These are phyloP conservation scores for Ornithoptera alexandrae DNA, from an alignment of 2,888 invertebrate species.

Conservation along the genomic window DNA sequence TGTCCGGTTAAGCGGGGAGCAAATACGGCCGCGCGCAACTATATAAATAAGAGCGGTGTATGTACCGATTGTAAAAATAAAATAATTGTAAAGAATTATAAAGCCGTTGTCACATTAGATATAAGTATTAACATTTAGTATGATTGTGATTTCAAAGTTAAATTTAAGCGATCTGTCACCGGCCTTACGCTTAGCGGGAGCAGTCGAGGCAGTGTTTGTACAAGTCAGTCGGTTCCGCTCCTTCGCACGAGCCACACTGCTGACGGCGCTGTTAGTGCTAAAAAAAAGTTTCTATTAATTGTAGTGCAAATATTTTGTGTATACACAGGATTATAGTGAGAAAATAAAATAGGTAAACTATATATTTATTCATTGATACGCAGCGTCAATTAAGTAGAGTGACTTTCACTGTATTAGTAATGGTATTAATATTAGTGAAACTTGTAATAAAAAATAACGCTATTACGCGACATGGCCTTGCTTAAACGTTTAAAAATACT, in stretches of 20 bases:
- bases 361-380: too few species aligned
- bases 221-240: slow-evolving; percentile 58
- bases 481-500: neutral
- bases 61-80: neutral
- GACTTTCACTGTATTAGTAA: neutral
- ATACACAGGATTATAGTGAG: neutral
- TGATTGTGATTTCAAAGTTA: neutral
- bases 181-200: slow-evolving; percentile 7
- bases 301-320: slow-evolving; percentile 3
- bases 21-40: too few species aligned
- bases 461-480: neutral
- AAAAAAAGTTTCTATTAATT: slow-evolving; percentile 8
- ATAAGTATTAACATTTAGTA: neutral
- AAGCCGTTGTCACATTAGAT: neutral
- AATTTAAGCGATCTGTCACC: slow-evolving; percentile 5
- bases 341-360: too few species aligned
- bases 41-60: neutral
- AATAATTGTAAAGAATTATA: neutral
- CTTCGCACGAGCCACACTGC: slow-evolving; percentile 47
- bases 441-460: neutral
- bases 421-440: neutral
- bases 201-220: slow-evolving; percentile 19
- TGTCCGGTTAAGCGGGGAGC: too few species aligned
- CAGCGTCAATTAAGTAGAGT: too few species aligned
- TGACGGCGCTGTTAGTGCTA: slow-evolving; percentile 22